Conservation (phyloP, 2,888 invertebrate species). For the Drosophila anceps region DNA sequence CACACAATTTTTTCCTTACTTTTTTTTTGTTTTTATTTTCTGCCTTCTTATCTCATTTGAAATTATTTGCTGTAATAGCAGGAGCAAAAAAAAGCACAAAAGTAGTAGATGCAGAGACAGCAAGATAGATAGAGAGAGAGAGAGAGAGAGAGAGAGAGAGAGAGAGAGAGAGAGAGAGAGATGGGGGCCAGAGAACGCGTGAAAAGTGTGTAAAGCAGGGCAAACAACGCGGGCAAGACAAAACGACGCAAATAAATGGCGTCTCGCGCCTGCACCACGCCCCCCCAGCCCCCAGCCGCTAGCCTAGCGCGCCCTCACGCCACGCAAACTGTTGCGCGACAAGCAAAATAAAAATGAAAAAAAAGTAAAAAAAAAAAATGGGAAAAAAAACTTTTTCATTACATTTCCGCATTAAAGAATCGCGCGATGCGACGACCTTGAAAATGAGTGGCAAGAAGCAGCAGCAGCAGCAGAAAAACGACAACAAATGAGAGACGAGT, state of each 20-base stretch:
- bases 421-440: constrained; percentile 71
- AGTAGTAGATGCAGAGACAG: constrained; percentile 2
- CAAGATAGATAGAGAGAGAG: not conserved
- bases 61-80: constrained; percentile 78
- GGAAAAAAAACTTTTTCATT: constrained; percentile 75
- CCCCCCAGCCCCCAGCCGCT: not conserved
- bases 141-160: not conserved
- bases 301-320: not conserved
- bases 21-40: constrained; percentile 18
- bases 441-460: constrained; percentile 40
- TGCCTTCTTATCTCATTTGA: constrained; percentile 73
- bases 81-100: constrained; percentile 1
- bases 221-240: constrained; percentile 54
- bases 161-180: no score
- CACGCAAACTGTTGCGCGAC: constrained; percentile 26
- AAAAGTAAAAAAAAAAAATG: constrained; percentile 33
- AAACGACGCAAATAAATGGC: constrained; percentile 59
- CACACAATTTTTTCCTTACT: constrained; percentile 40
- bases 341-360: constrained; percentile 41
- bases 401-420: constrained; percentile 75
- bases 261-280: constrained; percentile 45
- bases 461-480: constrained; percentile 17
- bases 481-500: constrained; percentile 47
- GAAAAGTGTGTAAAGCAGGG: constrained; percentile 39
- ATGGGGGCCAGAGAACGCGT: constrained; percentile 2